A percentile compares a stretch with the other conserved stretches of the same genome.
Evolutionary conservation across 2,797 vertebrate genomes (phyloP).

Genomic region (Spea hammondii): DNA sequence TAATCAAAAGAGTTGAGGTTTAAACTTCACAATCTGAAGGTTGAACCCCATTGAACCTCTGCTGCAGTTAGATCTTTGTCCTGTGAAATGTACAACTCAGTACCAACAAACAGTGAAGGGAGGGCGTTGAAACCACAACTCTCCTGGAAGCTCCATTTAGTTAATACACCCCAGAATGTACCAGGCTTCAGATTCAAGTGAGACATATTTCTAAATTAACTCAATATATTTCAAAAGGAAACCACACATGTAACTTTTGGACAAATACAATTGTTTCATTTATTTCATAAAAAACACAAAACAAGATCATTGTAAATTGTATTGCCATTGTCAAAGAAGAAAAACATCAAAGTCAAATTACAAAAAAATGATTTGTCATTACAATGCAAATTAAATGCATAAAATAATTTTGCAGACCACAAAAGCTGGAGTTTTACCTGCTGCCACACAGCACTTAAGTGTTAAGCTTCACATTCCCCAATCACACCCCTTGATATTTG

Average conservation of each 20-base stretch:
- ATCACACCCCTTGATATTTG: too few species aligned
- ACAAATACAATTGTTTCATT: background rate
- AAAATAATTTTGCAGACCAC: background rate
- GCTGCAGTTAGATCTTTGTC: too few species aligned
- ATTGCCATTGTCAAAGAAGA: conserved; percentile 42
- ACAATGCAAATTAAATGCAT: conserved; percentile 10
- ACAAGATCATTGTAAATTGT: conserved; percentile 30
- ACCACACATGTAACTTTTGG: too few species aligned
- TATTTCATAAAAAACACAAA: background rate
- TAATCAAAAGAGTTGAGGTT: too few species aligned
- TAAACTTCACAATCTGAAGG: too few species aligned
- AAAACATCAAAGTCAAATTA: conserved; percentile 17
- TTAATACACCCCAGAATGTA: too few species aligned
- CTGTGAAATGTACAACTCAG: too few species aligned
- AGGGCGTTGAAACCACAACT: too few species aligned
- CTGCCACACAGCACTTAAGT: background rate
- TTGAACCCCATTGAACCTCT: too few species aligned
- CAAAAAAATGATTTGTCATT: conserved; percentile 1
- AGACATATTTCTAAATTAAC: background rate
- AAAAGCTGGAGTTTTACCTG: background rate
- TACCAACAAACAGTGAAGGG: too few species aligned
- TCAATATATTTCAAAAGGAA: background rate
- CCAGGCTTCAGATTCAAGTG: background rate
- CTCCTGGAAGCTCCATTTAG: too few species aligned
- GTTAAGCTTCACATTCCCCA: too few species aligned